Evolutionary conservation across 1,140 invertebrate genomes (phyloP), one percentile per base, ranked within the genome.

Genomic region (Andrena cerasifolii): DNA sequence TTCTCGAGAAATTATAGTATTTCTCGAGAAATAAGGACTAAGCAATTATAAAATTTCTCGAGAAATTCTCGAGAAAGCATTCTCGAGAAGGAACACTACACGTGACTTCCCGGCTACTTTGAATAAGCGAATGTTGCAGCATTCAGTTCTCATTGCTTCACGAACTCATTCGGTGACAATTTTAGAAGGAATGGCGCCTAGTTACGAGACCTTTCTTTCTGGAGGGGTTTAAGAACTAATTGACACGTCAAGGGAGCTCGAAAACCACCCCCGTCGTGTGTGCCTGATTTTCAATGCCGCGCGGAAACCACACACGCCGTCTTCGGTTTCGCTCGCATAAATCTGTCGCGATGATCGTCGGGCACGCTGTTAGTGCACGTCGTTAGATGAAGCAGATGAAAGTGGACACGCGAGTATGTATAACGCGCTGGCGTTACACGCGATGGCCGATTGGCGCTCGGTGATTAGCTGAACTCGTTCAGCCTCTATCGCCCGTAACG

Each of bases 311-410:
- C n/a, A n/a, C n/a, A n/a, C 16, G 16, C 16, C 8, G 58, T 21
- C n/a, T 53, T 65, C 47, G 14, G 36, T 51, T 36, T 36, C 31
- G 16, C 21, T 51, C 58, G 45, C 33, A 40, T 40, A 65, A 65
- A 65, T 65, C 59, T 65, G 59, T 24, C 12, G 33, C 33, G 18
- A 40, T 14, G 71, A 73, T 53, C 45, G 28, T 10, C 71, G 31
- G 40, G 71, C 71, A 63, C 31, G 47, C 59, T 73, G 65, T 62
- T 51, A 16, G 31, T 26, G 43, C 43, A 8, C 8, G 33, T 24
- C 31, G 47, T 53, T 73, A 51, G 45, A 31, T 18, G 31, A 53
- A 53, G 59, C 24, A 43, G 24, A 18, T 33, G 16, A n/a, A n/a
- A 12, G 12, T 10, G 47, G 16, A 21, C 71, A 73, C 71, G 71